Evolutionary conservation across 1,140 invertebrate species (phyloP).

Genomic region (Drosophila serrata): DNA sequence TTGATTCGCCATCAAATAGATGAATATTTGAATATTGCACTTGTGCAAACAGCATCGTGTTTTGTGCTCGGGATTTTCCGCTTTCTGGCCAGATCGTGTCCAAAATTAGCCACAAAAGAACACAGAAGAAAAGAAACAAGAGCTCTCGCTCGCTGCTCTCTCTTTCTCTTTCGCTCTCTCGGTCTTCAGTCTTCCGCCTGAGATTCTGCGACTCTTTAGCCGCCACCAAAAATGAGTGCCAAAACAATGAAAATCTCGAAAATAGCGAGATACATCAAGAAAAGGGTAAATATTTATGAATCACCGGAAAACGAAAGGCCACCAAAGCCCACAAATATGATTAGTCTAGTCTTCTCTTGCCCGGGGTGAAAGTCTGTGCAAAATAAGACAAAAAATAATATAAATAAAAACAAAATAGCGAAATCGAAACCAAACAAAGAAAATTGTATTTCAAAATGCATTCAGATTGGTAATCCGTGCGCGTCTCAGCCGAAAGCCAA

Average conservation of each 20-base stretch:
- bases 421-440: constrained; percentile 24
- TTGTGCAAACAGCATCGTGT: constrained; percentile 24
- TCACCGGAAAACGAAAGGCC: constrained; percentile 6
- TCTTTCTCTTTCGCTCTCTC: constrained; percentile 12
- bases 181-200: constrained; percentile 14
- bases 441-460: constrained; percentile 45
- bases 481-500: constrained; percentile 49
- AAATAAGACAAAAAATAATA: constrained; percentile 7
- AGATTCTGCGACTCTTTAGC: constrained; percentile 19
- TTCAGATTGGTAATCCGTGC: constrained; percentile 57
- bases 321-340: constrained; percentile 14
- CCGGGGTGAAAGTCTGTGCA: constrained; percentile 65
- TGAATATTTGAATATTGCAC: constrained; percentile 43
- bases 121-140: constrained; percentile 26
- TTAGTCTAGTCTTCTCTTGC: constrained; percentile 36
- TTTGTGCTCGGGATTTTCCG: constrained; percentile 23
- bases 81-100: constrained; percentile 40
- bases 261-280: constrained; percentile 85
- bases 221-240: constrained; percentile 74
- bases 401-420: constrained; percentile 15
- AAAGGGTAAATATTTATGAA: constrained; percentile 78
- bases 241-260: constrained; percentile 82
- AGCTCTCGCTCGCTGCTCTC: constrained; percentile 2
- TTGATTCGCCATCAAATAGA: constrained; percentile 9
- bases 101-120: constrained; percentile 70